Conservation (phyloP, 2,888 invertebrate species). For the Aleiodes testaceus region DNA sequence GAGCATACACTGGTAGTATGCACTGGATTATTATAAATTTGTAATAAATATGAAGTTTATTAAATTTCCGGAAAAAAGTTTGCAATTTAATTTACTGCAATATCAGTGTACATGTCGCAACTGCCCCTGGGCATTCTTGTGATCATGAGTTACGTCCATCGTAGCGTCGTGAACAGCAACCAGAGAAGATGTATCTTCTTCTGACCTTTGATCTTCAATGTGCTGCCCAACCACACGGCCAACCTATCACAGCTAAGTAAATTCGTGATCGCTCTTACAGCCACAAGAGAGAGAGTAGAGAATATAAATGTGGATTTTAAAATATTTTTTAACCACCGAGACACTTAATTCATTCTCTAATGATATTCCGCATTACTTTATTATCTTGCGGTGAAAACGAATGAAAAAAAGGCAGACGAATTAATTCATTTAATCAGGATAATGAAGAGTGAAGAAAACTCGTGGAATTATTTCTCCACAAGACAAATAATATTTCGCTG, state of each 20-base stretch:
- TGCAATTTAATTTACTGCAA: background rate
- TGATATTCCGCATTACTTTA: no score
- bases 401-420: no score
- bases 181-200: constrained; percentile 36
- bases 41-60: background rate
- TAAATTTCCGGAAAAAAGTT: background rate
- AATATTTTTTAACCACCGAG: background rate
- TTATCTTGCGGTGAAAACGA: no score
- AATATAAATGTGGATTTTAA: background rate
- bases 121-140: constrained; percentile 19
- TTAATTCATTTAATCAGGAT: no score
- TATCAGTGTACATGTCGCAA: constrained; percentile 18
- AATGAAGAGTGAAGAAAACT: no score
- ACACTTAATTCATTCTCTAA: background rate
- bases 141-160: constrained; percentile 37
- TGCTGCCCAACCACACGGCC: constrained; percentile 35
- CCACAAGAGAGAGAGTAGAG: background rate
- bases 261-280: background rate
- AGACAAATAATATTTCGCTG: no score
- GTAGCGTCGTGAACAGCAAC: constrained; percentile 36
- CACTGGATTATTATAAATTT: constrained; percentile 10
- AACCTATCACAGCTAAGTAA: constrained; percentile 3
- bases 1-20: no score
- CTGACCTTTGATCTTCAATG: constrained; percentile 54
- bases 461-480: no score